These are phyloP conservation scores for Hyppa rectilinea DNA, from an alignment of 2,888 invertebrate species.

Conservation along the genomic window DNA sequence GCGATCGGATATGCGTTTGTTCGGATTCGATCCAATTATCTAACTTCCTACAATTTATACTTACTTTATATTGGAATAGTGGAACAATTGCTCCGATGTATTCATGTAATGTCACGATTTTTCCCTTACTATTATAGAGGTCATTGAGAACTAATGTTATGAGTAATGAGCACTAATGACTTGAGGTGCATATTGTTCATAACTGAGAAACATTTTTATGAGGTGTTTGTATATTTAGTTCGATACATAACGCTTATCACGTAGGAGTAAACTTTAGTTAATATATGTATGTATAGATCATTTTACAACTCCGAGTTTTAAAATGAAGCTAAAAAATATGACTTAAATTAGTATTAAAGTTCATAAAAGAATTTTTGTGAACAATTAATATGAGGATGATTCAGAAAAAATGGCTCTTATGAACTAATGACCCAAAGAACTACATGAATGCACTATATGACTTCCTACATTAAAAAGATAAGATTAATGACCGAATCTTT, in stretches of 20 bases:
- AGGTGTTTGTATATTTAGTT: constrained; percentile 9
- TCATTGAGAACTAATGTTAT: constrained; percentile 4
- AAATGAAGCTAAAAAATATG: not conserved
- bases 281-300: constrained; percentile 5
- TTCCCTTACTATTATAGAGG: constrained; percentile 4
- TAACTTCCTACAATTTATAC: constrained; percentile 59
- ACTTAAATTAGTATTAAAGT: not conserved
- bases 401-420: constrained; percentile 1
- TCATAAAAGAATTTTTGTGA: constrained; percentile 4
- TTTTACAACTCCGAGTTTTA: not conserved
- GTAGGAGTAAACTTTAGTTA: constrained; percentile 9
- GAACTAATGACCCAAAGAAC: constrained; percentile 42
- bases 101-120: constrained; percentile 18
- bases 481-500: constrained; percentile 28
- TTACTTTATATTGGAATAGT: constrained; percentile 38
- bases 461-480: constrained; percentile 47
- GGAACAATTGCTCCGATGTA: constrained; percentile 14
- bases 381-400: constrained; percentile 6
- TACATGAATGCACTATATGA: constrained; percentile 6
- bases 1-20: constrained; percentile 55
- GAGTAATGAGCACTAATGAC: too few species aligned
- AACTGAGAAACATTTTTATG: constrained; percentile 2
- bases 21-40: constrained; percentile 51
- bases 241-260: constrained; percentile 7
- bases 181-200: constrained; percentile 6